Conservation (phyloP, 2,888 invertebrate genomes). For the Patella pellucida region DNA sequence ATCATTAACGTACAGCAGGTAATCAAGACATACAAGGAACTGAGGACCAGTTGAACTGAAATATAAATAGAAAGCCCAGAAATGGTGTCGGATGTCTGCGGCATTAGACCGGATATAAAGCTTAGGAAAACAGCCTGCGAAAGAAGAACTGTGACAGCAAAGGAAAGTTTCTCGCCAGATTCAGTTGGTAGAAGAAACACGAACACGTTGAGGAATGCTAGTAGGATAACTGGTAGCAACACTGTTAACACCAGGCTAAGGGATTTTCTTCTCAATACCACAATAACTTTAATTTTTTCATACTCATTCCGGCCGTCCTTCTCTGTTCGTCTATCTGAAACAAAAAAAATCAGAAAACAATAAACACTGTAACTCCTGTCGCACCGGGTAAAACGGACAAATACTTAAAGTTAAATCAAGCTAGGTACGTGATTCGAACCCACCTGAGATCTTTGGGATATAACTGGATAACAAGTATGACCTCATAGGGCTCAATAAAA, state of each 20-base stretch:
- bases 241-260: background rate
- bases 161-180: background rate
- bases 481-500: too few relatives aligned
- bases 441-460: too few relatives aligned
- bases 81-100: background rate
- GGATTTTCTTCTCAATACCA: background rate
- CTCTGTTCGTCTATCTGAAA: background rate
- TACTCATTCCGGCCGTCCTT: background rate
- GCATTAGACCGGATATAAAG: background rate
- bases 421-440: too few relatives aligned
- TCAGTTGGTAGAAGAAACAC: conserved; percentile 1
- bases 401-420: too few relatives aligned
- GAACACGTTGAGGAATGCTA: background rate
- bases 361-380: too few relatives aligned
- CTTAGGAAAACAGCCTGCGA: background rate
- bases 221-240: background rate
- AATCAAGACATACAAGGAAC: background rate
- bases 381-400: too few relatives aligned
- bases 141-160: background rate
- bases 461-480: too few relatives aligned
- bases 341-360: too few relatives aligned
- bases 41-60: background rate
- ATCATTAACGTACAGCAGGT: background rate
- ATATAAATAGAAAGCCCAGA: background rate
- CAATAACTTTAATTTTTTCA: background rate